Percentiles rank a stretch among this genome's conserved stretches.
Conservation (phyloP, 2,888 invertebrate species). For the Coelogynopora nodosa region DNA sequence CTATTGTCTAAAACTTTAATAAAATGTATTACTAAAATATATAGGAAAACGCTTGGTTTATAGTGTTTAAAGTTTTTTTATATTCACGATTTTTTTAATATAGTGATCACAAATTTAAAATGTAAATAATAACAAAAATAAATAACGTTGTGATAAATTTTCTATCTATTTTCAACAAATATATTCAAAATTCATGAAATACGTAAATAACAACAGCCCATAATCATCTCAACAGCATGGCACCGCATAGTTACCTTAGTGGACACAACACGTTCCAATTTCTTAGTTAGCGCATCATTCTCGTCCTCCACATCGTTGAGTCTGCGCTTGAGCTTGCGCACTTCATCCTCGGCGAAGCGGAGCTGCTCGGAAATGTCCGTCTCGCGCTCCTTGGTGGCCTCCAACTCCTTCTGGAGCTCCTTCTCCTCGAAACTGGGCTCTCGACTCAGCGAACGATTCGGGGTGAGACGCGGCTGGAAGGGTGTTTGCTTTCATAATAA, state of each 20-base stretch:
- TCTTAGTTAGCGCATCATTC: slow-evolving; percentile 88
- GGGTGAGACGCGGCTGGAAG: background rate
- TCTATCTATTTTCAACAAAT: too few species aligned
- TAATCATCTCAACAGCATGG: background rate
- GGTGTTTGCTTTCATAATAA: too few species aligned
- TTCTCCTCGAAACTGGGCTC: slow-evolving; percentile 51
- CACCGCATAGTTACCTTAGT: background rate
- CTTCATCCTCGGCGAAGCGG: slow-evolving; percentile 84
- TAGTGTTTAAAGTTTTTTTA: too few species aligned
- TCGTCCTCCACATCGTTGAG: slow-evolving; percentile 88
- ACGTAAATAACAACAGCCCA: background rate
- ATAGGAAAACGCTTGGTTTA: too few species aligned
- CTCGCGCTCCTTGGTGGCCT: slow-evolving; percentile 86
- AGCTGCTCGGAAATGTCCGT: slow-evolving; percentile 87
- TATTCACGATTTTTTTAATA: too few species aligned
- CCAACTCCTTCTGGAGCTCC: slow-evolving; percentile 77
- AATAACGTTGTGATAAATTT: too few species aligned
- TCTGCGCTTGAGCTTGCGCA: slow-evolving; percentile 78
- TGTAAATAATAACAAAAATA: too few species aligned
- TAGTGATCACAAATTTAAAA: too few species aligned
- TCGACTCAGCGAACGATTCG: slow-evolving; percentile 11
- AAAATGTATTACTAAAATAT: too few species aligned
- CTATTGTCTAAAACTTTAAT: too few species aligned
- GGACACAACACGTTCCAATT: slow-evolving; percentile 65
- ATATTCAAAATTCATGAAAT: too few species aligned